These are phyloP conservation scores for Ormia ochracea DNA, from an alignment of 2,888 invertebrate species.

Conservation along the genomic window DNA sequence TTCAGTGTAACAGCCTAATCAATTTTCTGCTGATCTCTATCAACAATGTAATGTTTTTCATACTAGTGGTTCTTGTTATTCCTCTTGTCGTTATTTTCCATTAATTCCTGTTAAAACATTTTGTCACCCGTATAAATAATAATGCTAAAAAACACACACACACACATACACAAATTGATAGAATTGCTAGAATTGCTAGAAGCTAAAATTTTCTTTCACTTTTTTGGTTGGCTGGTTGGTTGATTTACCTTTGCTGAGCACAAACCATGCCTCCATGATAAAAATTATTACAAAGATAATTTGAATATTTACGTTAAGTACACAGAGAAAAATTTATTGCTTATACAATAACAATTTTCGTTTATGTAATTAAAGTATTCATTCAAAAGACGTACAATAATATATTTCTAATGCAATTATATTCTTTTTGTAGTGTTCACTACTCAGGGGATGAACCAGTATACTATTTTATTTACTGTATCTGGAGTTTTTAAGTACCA, in stretches of 20 bases:
- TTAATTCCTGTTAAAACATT: slow-evolving; percentile 44
- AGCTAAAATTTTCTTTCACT: slow-evolving; percentile 31
- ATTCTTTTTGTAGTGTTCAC: too few species aligned
- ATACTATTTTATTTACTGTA: too few species aligned
- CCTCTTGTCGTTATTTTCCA: slow-evolving; percentile 15
- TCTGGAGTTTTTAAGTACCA: too few species aligned
- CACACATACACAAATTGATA: too few species aligned
- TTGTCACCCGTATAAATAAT: slow-evolving; percentile 55
- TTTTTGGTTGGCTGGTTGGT: slow-evolving; percentile 8
- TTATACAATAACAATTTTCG: not conserved
- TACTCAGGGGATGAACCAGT: too few species aligned
- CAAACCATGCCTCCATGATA: slow-evolving; percentile 28
- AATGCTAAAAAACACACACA: too few species aligned
- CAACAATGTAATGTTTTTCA: slow-evolving; percentile 22
- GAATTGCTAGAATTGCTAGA: too few species aligned
- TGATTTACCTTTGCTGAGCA: slow-evolving; percentile 23
- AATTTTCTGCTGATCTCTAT: slow-evolving; percentile 53
- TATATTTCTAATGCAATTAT: too few species aligned
- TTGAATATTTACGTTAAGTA: slow-evolving; percentile 39
- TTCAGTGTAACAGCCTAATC: slow-evolving; percentile 30
- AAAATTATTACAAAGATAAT: not conserved
- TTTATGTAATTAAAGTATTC: not conserved
- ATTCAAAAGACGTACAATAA: too few species aligned
- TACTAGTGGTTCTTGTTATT: not conserved
- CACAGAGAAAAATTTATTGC: not conserved